These are phyloP conservation scores for Beris morrisii DNA, from an alignment of 2,888 invertebrate species.

Conservation along the genomic window DNA sequence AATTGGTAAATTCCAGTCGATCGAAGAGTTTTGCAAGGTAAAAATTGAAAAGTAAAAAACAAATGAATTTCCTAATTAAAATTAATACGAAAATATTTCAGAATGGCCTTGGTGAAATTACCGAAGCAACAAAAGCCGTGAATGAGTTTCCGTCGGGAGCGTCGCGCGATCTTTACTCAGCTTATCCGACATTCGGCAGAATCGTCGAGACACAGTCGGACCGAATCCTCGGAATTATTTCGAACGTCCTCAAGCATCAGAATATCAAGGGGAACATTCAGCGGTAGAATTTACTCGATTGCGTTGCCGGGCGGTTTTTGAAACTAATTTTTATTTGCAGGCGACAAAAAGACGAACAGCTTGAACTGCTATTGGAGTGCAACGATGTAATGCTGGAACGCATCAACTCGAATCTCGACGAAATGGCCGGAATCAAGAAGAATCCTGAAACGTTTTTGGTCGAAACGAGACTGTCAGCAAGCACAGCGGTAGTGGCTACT, in stretches of 20 bases:
- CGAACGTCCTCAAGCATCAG: constrained; percentile 60
- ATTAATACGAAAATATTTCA: constrained; percentile 48
- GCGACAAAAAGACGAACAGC: constrained; percentile 65
- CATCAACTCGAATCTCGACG: constrained; percentile 74
- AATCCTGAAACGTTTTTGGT: constrained; percentile 59
- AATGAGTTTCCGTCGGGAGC: constrained; percentile 72
- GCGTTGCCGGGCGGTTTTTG: not conserved
- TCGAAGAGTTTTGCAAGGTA: constrained; percentile 28
- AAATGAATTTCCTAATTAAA: not conserved
- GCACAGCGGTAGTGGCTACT: not conserved
- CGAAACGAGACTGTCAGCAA: constrained; percentile 48
- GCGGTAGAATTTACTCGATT: constrained; percentile 44
- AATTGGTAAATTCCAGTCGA: constrained; percentile 10
- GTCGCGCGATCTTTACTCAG: constrained; percentile 73
- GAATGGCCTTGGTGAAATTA: constrained; percentile 67
- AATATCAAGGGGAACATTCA: constrained; percentile 62
- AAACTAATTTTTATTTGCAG: constrained; percentile 40
- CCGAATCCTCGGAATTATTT: constrained; percentile 64
- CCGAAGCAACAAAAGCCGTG: constrained; percentile 69
- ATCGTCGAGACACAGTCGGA: constrained; percentile 66
- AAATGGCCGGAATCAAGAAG: constrained; percentile 63
- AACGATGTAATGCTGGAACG: constrained; percentile 84
- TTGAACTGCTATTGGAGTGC: constrained; percentile 76
- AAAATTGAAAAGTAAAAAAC: not conserved
- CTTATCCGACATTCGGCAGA: constrained; percentile 73